Evolutionary conservation across 2,797 vertebrate genomes (phyloP).

Genomic region (Anguilla pacifica): DNA sequence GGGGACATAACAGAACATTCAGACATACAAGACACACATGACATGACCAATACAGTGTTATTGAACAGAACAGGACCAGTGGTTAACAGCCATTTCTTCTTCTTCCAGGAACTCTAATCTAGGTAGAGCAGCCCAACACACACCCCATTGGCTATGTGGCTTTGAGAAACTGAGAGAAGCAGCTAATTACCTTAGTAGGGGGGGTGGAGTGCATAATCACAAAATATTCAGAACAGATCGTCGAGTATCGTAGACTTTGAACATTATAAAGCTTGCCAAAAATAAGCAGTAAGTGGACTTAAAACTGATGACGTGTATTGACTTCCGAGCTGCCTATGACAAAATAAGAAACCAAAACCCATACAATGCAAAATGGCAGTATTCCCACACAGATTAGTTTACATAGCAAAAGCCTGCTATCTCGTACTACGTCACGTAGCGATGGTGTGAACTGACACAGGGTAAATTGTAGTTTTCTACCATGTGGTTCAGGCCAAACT

Average conservation of each 20-base stretch:
- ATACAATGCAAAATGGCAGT: neutral
- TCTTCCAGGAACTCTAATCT: neutral
- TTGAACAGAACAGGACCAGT: neutral
- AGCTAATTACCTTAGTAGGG: neutral
- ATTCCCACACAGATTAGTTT: neutral
- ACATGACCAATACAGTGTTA: slow-evolving; percentile 34
- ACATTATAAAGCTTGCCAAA: neutral
- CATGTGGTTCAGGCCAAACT: neutral
- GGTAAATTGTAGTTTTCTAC: neutral
- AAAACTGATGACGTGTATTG: neutral
- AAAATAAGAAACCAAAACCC: neutral
- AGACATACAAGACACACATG: slow-evolving; percentile 56
- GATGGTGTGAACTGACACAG: neutral
- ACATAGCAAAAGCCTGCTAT: neutral
- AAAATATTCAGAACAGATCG: neutral
- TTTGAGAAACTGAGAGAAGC: neutral
- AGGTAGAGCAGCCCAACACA: neutral
- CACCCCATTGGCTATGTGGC: neutral
- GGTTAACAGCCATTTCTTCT: neutral
- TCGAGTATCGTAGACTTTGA: neutral
- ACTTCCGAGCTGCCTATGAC: neutral
- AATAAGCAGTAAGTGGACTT: neutral
- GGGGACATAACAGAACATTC: slow-evolving; percentile 36
- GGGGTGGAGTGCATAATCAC: neutral
- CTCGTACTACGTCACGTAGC: neutral